Evolutionary conservation across 2,113 vertebrate genomes (phyloP), one percentile per base, ranked within the genome.

Genomic region (Rissa tridactyla): DNA sequence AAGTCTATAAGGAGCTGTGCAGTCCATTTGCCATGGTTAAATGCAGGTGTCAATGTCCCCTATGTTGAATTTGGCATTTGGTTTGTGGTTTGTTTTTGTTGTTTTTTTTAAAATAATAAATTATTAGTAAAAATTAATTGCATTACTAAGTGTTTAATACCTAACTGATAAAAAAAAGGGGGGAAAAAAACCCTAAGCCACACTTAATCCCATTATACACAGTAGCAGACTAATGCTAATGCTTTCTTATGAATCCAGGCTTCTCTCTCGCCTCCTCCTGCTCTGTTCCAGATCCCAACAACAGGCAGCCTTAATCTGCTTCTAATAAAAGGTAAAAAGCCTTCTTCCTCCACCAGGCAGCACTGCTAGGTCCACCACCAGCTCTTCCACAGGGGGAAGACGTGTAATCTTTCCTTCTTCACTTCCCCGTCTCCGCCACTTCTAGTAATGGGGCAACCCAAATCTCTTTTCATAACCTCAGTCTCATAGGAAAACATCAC

Each of bases 171-270:
- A 75, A 51, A 68, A 66, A 47, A 88, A 29, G 47, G 17, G 13
- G 1, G 1, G 1, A 7, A 9, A 27, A 30, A 60, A 30, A 0
- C 5, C 17, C 36, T 79, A 93, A 93, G 0, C 26, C 44, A 72
- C 32, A 11, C 82, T 94, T 93, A 92, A 96, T 95, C 57, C 47
- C 38, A 69, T 90, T 88, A 84, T 42, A 75, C n/a, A 86, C 38
- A 65, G 83, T 26, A 86, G 57, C 72, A 92, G 72, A 46, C 40
- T 92, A 75, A 75, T 0, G 4, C 4, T 86, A 73, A 81, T 82
- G 36, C 27, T 96, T 72, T 91, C 60, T 84, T 84, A 51, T 34
- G 34, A 81, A 84, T 75, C 52, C 47, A 81, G 83, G 68, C 40
- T 68, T 89, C 57, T 77, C 42, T 58, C 55, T 68, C 68, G 46